Percentiles rank a stretch among this genome's conserved stretches.
These are phyloP conservation scores for Lota lota DNA, from an alignment of 2,113 vertebrate species.

Conservation along the genomic window DNA sequence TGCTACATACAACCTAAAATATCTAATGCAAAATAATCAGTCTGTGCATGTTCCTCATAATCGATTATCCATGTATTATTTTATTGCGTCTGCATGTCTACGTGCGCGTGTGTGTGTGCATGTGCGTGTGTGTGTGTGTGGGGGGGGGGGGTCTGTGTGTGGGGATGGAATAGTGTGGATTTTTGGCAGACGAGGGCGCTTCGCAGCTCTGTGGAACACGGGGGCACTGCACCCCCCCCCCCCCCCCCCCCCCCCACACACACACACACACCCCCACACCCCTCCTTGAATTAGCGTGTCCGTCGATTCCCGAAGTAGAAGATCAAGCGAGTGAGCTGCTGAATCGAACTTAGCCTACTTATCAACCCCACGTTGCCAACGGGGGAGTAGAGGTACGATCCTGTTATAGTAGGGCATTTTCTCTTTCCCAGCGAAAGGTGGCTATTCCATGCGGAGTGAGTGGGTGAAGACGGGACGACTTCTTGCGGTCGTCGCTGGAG, in stretches of 20 bases:
- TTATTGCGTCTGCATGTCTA: not conserved
- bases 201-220: slow-evolving; percentile 34
- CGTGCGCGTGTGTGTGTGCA: not conserved
- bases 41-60: too few species aligned
- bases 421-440: too few species aligned
- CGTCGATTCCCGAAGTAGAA: not conserved
- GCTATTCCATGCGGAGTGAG: too few species aligned
- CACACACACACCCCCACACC: slow-evolving; percentile 3
- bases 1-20: not conserved
- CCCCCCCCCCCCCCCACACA: slow-evolving; percentile 31
- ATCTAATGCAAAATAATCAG: too few species aligned
- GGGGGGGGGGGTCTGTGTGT: not conserved
- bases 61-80: too few species aligned
- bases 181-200: slow-evolving; percentile 60
- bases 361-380: too few species aligned
- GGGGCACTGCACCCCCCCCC: slow-evolving; percentile 29
- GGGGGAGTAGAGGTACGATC: too few species aligned
- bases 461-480: too few species aligned
- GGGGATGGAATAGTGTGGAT: slow-evolving; percentile 31
- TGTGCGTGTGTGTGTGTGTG: not conserved
- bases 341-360: not conserved
- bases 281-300: not conserved
- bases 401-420: too few species aligned
- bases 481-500: not conserved
- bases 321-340: not conserved